Conservation (phyloP, 2,888 invertebrate genomes). For the Nowickia ferox region DNA sequence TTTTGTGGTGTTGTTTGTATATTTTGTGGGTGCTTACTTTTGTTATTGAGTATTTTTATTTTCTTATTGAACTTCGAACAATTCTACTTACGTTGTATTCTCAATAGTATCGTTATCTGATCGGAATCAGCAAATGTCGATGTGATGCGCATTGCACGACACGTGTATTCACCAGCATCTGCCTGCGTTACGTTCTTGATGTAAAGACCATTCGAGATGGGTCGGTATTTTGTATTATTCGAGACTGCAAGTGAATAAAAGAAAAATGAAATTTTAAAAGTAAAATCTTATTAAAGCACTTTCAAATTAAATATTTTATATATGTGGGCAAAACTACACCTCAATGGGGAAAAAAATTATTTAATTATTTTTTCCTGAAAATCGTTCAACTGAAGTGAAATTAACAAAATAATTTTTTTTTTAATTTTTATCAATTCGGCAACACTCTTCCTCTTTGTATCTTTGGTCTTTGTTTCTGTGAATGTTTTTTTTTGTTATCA, state of each 20-base stretch:
- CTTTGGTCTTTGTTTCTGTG: no score
- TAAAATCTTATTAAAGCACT: neutral
- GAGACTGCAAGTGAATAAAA: slow-evolving; percentile 76
- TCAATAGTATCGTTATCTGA: slow-evolving; percentile 84
- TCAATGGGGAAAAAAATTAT: neutral
- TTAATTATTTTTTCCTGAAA: neutral
- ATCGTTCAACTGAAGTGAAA: no score
- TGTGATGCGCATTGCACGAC: slow-evolving; percentile 85
- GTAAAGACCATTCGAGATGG: slow-evolving; percentile 84
- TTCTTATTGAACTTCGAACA: neutral
- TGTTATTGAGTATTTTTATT: slow-evolving; percentile 1
- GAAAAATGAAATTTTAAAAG: neutral
- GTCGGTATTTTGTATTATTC: slow-evolving; percentile 83
- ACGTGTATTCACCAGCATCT: slow-evolving; percentile 85
- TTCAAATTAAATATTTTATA: neutral
- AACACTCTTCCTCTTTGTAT: no score
- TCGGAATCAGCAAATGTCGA: slow-evolving; percentile 84
- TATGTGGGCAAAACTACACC: neutral
- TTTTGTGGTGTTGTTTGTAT: neutral
- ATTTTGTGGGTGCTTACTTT: neutral
- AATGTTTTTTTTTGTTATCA: no score
- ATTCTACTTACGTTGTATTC: slow-evolving; percentile 85
- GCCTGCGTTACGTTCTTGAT: slow-evolving; percentile 85
- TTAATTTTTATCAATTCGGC: no score
- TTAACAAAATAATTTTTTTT: no score